Conservation (phyloP, 2,797 vertebrate genomes). For the Sebastes diploproa region DNA sequence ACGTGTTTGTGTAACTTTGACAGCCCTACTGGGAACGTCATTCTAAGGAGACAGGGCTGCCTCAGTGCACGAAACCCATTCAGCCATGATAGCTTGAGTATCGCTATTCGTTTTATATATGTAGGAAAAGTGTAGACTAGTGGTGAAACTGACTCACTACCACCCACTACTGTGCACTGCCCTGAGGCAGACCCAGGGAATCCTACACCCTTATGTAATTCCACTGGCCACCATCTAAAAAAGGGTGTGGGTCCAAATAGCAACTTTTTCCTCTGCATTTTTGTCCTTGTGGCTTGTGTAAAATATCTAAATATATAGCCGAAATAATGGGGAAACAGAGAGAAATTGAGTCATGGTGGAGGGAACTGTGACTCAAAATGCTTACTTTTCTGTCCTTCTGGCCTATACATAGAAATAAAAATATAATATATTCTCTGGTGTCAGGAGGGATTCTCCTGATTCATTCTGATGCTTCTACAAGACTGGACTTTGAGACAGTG, state of each 20-base stretch:
- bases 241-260: constrained; percentile 12
- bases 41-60: too few species aligned
- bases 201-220: not conserved
- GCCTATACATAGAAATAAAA: not conserved
- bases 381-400: not conserved
- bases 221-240: constrained; percentile 12
- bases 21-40: too few species aligned
- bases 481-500: not conserved
- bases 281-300: constrained; percentile 6
- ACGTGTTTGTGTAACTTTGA: too few species aligned
- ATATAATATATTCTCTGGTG: not conserved
- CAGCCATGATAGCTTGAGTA: not conserved
- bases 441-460: not conserved
- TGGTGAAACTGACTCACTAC: constrained; percentile 2
- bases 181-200: not conserved
- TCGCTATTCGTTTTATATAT: not conserved
- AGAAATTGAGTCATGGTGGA: not conserved
- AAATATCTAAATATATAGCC: not conserved
- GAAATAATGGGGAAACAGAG: not conserved
- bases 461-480: not conserved
- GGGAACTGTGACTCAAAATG: not conserved
- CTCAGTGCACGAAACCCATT: not conserved
- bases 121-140: not conserved
- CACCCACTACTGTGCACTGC: not conserved
- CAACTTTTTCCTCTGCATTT: constrained; percentile 12